A percentile compares a stretch with the other conserved stretches of the same genome.
These are phyloP conservation scores for Melanchra persicariae DNA, from an alignment of 2,888 invertebrate species.

Conservation along the genomic window DNA sequence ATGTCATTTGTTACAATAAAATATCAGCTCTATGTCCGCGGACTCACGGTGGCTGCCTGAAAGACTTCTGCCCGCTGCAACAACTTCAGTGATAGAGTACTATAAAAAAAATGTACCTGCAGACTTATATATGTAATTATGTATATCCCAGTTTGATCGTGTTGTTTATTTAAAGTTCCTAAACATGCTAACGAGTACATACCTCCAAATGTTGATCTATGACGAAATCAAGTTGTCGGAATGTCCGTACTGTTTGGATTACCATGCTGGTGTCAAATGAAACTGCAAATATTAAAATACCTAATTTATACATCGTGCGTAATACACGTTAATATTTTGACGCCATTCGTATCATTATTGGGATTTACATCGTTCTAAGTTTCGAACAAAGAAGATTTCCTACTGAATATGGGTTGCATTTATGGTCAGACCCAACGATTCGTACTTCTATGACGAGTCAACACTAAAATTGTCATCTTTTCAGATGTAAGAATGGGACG, in stretches of 20 bases:
- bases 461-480: neutral
- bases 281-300: conserved; percentile 39
- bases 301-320: conserved; percentile 13
- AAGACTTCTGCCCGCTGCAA: neutral
- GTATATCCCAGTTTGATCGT: conserved; percentile 5
- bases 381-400: neutral
- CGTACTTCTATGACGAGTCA: neutral
- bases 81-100: too few species aligned
- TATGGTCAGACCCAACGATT: neutral
- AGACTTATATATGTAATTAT: neutral
- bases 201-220: conserved; percentile 36
- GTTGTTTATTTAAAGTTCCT: conserved; percentile 10
- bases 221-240: conserved; percentile 29
- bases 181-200: conserved; percentile 32
- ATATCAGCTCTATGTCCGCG: neutral
- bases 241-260: conserved; percentile 36
- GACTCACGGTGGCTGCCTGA: neutral
- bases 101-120: neutral
- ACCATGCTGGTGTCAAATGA: conserved; percentile 35
- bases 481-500: neutral
- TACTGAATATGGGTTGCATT: neutral
- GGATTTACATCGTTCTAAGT: neutral
- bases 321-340: neutral
- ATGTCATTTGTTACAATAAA: neutral
- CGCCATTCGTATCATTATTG: neutral